Evolutionary conservation across 1,140 invertebrate species (phyloP).

Genomic region (Dufourea novaeangliae): DNA sequence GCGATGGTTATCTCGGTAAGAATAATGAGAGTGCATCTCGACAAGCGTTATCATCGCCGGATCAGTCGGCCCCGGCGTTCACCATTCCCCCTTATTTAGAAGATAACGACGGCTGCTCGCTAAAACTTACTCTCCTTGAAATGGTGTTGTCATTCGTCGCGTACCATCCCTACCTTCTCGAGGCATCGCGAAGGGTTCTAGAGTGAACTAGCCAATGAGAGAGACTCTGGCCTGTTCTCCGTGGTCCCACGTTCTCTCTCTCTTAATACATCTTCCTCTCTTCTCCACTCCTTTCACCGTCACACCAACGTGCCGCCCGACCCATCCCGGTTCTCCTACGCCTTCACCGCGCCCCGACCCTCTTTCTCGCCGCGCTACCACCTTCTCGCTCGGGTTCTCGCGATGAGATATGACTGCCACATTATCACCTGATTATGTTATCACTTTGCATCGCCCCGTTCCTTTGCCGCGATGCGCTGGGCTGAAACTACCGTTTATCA

Average conservation of each 20-base stretch:
- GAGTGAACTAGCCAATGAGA: slow-evolving; percentile 59
- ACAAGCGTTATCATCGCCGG: slow-evolving; percentile 64
- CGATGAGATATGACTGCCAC: slow-evolving; percentile 75
- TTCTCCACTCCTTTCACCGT: slow-evolving; percentile 24
- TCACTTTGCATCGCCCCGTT: slow-evolving; percentile 79
- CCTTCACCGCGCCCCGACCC: no score
- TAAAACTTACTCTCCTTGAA: slow-evolving; percentile 63
- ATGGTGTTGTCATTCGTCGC: slow-evolving; percentile 68
- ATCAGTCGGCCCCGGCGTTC: slow-evolving; percentile 52
- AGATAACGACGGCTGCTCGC: slow-evolving; percentile 68
- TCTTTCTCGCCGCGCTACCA: background rate
- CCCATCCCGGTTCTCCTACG: slow-evolving; percentile 3
- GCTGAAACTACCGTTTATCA: slow-evolving; percentile 75
- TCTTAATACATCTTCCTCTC: background rate
- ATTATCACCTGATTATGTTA: slow-evolving; percentile 80
- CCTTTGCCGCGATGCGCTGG: slow-evolving; percentile 68
- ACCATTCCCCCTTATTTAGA: slow-evolving; percentile 67
- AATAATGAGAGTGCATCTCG: slow-evolving; percentile 68
- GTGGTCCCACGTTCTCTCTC: background rate
- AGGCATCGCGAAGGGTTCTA: slow-evolving; percentile 52
- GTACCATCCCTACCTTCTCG: slow-evolving; percentile 47
- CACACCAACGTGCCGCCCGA: background rate
- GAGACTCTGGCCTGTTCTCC: slow-evolving; percentile 15
- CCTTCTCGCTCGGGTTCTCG: slow-evolving; percentile 55
- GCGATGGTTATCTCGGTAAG: slow-evolving; percentile 62